Conservation (phyloP, 2,797 vertebrate genomes). For the Adelosebastes latens region DNA sequence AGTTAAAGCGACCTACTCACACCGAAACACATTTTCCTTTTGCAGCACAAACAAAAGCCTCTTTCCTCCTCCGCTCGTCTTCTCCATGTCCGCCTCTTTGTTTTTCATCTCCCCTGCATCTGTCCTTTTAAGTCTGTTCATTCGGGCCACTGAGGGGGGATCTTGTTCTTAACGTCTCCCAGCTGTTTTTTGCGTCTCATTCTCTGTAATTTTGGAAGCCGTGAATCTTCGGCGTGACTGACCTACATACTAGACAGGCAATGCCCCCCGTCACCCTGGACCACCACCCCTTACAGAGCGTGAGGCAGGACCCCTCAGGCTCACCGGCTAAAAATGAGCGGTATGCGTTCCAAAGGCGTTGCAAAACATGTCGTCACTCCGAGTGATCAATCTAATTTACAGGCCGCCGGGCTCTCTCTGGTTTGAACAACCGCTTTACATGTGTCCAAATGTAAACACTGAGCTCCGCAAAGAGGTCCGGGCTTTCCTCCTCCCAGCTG, state of each 20-base stretch:
- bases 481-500: conserved; percentile 33
- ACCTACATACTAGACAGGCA: conserved; percentile 59
- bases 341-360: conserved; percentile 41
- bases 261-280: conserved; percentile 48
- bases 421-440: conserved; percentile 8
- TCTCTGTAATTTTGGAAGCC: conserved; percentile 58
- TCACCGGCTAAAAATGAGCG: conserved; percentile 17
- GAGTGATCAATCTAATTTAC: conserved; percentile 44
- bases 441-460: conserved; percentile 42
- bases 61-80: conserved; percentile 22
- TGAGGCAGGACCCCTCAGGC: neutral
- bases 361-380: conserved; percentile 43
- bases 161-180: conserved; percentile 56
- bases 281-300: conserved; percentile 12
- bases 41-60: conserved; percentile 3
- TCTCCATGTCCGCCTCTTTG: conserved; percentile 23
- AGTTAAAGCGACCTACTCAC: conserved; percentile 27
- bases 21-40: conserved; percentile 34
- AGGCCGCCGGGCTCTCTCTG: neutral
- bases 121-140: conserved; percentile 37
- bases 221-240: conserved; percentile 59
- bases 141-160: conserved; percentile 34
- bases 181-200: conserved; percentile 57
- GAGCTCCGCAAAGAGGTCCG: conserved; percentile 10
- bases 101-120: conserved; percentile 31